These are phyloP conservation scores for Rallus limicola DNA, from an alignment of 2,113 vertebrate species.

Conservation along the genomic window DNA sequence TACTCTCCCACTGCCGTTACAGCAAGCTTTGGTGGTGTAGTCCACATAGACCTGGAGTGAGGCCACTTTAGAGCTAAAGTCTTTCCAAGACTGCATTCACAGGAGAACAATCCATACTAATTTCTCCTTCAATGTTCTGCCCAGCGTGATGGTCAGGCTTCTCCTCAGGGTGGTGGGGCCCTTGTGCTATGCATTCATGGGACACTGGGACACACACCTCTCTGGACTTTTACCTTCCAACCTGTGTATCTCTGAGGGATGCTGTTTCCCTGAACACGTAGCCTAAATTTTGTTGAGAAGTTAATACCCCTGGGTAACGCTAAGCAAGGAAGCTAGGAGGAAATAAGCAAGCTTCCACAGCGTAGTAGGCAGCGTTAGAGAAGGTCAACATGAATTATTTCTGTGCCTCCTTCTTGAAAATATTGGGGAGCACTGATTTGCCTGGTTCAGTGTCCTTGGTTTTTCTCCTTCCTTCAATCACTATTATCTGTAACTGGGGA, in stretches of 20 bases:
- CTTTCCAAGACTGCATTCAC: background rate
- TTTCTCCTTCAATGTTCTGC: background rate
- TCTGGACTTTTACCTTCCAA: background rate
- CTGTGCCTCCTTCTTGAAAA: background rate
- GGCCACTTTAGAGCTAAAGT: background rate
- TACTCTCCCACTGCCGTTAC: background rate
- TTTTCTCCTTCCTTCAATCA: conserved; percentile 13
- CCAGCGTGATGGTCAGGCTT: background rate
- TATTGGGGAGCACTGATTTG: background rate
- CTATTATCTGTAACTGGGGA: background rate
- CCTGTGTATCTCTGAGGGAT: background rate
- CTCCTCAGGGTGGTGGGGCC: background rate
- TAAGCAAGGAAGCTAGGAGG: background rate
- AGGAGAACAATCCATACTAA: background rate
- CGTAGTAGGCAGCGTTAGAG: background rate
- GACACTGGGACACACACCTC: background rate
- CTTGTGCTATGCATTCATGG: background rate
- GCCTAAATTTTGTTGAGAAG: background rate
- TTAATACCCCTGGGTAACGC: background rate
- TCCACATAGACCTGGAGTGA: background rate
- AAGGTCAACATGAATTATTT: background rate
- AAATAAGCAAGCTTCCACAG: background rate
- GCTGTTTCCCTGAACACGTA: background rate
- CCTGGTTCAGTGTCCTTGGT: background rate
- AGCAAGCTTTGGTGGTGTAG: background rate